These are phyloP conservation scores for Idaea aversata DNA, from an alignment of 2,888 invertebrate genomes.

Conservation along the genomic window DNA sequence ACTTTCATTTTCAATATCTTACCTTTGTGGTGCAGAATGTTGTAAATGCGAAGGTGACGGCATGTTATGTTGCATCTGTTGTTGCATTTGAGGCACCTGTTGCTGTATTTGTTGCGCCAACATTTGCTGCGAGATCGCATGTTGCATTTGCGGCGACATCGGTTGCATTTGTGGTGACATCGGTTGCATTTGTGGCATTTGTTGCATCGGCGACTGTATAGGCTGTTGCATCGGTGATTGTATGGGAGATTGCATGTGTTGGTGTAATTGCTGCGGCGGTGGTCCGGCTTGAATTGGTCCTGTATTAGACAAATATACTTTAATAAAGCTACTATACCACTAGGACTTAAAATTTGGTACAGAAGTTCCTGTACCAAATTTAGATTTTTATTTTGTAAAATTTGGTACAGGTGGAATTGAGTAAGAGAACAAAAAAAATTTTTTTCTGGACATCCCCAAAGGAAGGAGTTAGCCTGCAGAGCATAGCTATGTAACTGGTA, in stretches of 20 bases:
- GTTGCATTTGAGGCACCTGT: slow-evolving; percentile 15
- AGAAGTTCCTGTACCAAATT: too few relatives aligned
- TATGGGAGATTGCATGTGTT: neutral
- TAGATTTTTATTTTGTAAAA: too few relatives aligned
- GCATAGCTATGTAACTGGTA: too few relatives aligned
- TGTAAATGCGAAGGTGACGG: slow-evolving; percentile 29
- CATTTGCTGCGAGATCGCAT: slow-evolving; percentile 55
- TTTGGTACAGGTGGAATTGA: neutral
- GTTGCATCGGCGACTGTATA: slow-evolving; percentile 27
- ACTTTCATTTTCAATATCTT: neutral
- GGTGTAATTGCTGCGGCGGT: neutral
- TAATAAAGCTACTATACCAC: neutral
- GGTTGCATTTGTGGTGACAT: slow-evolving; percentile 24
- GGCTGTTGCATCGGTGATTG: slow-evolving; percentile 24
- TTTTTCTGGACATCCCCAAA: neutral
- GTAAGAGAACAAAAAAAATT: neutral
- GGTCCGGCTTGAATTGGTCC: neutral
- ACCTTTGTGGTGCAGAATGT: slow-evolving; percentile 38
- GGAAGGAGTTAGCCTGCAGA: too few relatives aligned
- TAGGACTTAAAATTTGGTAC: neutral
- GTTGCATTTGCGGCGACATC: slow-evolving; percentile 19
- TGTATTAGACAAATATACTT: neutral
- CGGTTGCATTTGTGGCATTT: slow-evolving; percentile 21
- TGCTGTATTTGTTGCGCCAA: slow-evolving; percentile 29
- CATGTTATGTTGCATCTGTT: slow-evolving; percentile 24